Conservation (phyloP, 2,113 vertebrate genomes). For the Corythornis cristatus region DNA sequence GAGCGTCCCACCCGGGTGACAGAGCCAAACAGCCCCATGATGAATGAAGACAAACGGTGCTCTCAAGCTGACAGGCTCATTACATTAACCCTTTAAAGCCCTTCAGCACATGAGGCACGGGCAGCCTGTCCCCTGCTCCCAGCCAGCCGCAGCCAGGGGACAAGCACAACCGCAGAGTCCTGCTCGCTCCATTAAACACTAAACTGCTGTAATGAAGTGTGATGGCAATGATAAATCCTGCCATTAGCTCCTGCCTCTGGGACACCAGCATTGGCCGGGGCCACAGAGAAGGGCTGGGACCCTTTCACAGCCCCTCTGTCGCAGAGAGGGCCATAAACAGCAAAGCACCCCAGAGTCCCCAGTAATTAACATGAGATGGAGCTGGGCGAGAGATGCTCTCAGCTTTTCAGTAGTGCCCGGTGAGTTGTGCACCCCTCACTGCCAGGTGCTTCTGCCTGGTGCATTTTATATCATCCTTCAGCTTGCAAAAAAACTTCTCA, state of each 20-base stretch:
- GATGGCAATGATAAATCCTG: constrained; percentile 17
- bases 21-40: not conserved
- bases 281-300: not conserved
- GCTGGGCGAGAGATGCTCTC: not conserved
- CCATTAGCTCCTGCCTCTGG: not conserved
- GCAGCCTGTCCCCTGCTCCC: fast-evolving
- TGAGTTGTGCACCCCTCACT: not conserved
- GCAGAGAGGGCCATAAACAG: not conserved
- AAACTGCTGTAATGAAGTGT: not conserved
- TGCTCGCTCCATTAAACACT: not conserved
- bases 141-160: fast-evolving
- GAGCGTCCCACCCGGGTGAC: fast-evolving
- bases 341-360: not conserved
- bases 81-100: not conserved
- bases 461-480: not conserved
- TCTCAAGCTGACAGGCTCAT: fast-evolving
- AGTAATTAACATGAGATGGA: not conserved
- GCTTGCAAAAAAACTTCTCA: not conserved
- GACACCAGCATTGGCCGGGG: fast-evolving
- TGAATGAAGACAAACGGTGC: not conserved
- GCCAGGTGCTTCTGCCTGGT: not conserved
- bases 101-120: fast-evolving
- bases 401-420: fast-evolving
- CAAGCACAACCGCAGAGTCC: not conserved
- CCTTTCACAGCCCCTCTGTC: fast-evolving